Evolutionary conservation across 2,797 vertebrate species (phyloP).

Genomic region (Columba guinea): DNA sequence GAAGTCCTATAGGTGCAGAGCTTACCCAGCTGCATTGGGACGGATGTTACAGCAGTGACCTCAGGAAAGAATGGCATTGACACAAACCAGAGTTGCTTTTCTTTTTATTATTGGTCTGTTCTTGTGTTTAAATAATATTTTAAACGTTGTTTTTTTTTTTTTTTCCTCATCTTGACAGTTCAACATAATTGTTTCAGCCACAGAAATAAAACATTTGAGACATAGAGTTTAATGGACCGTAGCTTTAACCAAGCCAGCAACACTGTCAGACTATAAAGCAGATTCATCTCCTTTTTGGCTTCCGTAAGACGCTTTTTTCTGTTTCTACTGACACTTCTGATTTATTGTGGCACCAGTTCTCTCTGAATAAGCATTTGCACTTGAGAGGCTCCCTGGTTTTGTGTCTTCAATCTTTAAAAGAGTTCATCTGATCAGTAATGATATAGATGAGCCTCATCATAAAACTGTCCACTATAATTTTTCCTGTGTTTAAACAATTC

Average conservation of each 20-base stretch:
- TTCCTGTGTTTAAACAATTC: not conserved
- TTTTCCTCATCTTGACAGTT: not conserved
- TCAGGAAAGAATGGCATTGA: not conserved
- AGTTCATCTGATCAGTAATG: not conserved
- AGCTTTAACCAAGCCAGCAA: not conserved
- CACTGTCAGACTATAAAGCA: not conserved
- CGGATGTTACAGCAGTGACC: not conserved
- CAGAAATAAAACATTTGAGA: not conserved
- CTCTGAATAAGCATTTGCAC: not conserved
- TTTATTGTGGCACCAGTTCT: not conserved
- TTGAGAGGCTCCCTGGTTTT: not conserved
- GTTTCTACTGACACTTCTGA: not conserved
- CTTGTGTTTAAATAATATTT: not conserved
- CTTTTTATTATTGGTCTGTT: not conserved
- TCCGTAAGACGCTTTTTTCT: not conserved
- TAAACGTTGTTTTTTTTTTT: not conserved
- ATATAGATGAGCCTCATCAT: not conserved
- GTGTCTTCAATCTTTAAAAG: not conserved
- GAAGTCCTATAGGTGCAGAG: not conserved
- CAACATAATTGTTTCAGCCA: not conserved
- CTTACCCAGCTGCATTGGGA: not conserved
- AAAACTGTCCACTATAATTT: not conserved
- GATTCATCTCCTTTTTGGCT: not conserved
- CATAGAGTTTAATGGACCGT: rapidly evolving
- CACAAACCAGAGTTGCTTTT: not conserved